Evolutionary conservation across 2,113 vertebrate species (phyloP).

Genomic region (Cyprinodon variegatus): DNA sequence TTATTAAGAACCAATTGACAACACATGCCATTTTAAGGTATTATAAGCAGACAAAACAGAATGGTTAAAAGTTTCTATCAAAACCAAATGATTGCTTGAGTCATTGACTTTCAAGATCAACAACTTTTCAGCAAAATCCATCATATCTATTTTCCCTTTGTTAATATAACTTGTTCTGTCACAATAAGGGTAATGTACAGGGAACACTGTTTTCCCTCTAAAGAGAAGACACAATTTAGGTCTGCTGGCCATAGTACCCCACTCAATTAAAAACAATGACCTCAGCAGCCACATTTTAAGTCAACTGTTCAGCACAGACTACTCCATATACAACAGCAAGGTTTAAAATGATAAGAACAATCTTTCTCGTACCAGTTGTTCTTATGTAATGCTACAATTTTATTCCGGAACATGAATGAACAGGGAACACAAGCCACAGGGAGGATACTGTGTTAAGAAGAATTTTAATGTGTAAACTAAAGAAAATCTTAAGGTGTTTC

Average conservation of each 20-base stretch:
- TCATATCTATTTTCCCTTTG: neutral
- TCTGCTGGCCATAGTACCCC: slow-evolving; percentile 36
- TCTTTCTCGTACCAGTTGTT: slow-evolving; percentile 14
- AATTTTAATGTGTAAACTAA: slow-evolving; percentile 2
- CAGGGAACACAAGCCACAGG: slow-evolving; percentile 1
- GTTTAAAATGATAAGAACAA: slow-evolving; percentile 20
- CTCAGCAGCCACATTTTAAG: slow-evolving; percentile 47
- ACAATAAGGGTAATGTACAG: slow-evolving; percentile 46
- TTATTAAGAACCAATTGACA: too few species aligned
- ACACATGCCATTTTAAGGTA: too few species aligned
- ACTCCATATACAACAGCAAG: slow-evolving; percentile 11
- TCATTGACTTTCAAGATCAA: too few species aligned
- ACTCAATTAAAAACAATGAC: slow-evolving; percentile 54
- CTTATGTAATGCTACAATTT: slow-evolving; percentile 14
- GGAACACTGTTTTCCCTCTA: slow-evolving; percentile 58
- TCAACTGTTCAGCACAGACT: slow-evolving; percentile 27
- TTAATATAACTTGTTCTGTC: slow-evolving; percentile 33
- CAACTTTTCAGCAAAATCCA: neutral
- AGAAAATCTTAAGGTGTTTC: neutral
- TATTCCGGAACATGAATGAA: neutral
- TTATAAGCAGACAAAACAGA: too few species aligned
- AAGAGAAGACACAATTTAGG: slow-evolving; percentile 55
- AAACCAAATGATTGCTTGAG: too few species aligned
- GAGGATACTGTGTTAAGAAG: neutral
- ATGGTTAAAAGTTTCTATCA: too few species aligned